Evolutionary conservation across 2,797 vertebrate species (phyloP).

Genomic region (Hozukius guyotensis): DNA sequence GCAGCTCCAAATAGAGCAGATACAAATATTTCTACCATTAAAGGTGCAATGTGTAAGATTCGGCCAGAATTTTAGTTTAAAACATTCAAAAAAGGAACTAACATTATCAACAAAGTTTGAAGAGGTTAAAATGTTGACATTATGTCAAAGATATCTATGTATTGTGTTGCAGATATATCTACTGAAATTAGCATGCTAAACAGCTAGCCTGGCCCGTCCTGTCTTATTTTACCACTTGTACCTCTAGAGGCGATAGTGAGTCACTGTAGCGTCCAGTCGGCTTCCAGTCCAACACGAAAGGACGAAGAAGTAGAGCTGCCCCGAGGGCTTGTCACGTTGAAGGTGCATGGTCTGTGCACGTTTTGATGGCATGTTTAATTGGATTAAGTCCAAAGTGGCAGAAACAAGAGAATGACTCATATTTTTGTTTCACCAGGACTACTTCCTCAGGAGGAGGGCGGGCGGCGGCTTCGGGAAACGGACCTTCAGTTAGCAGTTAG

Average conservation of each 20-base stretch:
- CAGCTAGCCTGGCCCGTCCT: not conserved
- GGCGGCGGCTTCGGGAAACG: too few species aligned
- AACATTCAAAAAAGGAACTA: not conserved
- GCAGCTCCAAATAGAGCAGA: not conserved
- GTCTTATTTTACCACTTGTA: not conserved
- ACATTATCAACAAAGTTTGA: not conserved
- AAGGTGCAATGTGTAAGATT: not conserved
- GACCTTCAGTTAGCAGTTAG: too few species aligned
- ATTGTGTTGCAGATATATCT: not conserved
- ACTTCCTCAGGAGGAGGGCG: accelerated
- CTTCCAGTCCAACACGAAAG: not conserved
- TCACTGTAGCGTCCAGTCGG: not conserved
- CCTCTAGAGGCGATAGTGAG: not conserved
- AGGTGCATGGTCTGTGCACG: not conserved
- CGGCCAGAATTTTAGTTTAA: not conserved
- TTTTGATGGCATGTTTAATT: not conserved
- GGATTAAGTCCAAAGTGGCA: not conserved
- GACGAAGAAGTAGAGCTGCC: not conserved
- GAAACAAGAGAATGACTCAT: not conserved
- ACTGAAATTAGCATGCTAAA: not conserved
- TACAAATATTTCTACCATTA: not conserved
- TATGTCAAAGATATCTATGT: not conserved
- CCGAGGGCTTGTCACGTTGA: not conserved
- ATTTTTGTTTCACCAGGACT: too few species aligned
- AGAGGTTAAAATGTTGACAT: too few species aligned